A percentile compares a stretch with the other conserved stretches of the same genome.
Conservation (phyloP, 1,140 invertebrate genomes). For the Trachelipus rathkii region DNA sequence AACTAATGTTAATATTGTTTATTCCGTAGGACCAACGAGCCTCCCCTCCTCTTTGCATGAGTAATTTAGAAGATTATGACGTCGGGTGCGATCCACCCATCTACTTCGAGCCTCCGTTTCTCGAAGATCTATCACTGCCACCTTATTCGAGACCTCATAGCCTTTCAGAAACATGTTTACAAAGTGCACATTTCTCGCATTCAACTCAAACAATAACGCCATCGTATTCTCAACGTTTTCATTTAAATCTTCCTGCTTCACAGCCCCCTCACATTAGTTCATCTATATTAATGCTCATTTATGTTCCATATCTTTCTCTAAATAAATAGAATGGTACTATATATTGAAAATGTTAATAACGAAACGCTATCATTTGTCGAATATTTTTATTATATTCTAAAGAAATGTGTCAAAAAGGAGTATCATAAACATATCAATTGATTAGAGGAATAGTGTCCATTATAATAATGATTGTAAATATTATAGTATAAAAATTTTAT, state of each 20-base stretch:
- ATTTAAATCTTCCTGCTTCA: background rate
- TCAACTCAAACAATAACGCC: background rate
- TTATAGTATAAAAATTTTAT: too few species aligned
- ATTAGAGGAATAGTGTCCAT: too few species aligned
- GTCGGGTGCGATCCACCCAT: background rate
- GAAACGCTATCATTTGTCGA: too few species aligned
- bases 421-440: too few species aligned
- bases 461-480: too few species aligned
- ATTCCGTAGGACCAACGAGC: background rate
- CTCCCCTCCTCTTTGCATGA: background rate
- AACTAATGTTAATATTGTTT: too few species aligned
- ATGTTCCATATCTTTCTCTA: too few species aligned
- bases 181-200: background rate
- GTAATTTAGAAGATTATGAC: background rate
- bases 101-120: background rate
- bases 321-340: too few species aligned
- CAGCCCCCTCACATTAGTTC: background rate
- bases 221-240: background rate
- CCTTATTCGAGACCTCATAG: background rate
- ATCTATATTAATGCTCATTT: background rate
- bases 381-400: too few species aligned
- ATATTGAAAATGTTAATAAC: too few species aligned
- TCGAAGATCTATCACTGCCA: slow-evolving; percentile 1
- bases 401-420: too few species aligned
- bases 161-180: background rate